Conservation (phyloP, 2,888 invertebrate genomes). For the Thereva unica region DNA sequence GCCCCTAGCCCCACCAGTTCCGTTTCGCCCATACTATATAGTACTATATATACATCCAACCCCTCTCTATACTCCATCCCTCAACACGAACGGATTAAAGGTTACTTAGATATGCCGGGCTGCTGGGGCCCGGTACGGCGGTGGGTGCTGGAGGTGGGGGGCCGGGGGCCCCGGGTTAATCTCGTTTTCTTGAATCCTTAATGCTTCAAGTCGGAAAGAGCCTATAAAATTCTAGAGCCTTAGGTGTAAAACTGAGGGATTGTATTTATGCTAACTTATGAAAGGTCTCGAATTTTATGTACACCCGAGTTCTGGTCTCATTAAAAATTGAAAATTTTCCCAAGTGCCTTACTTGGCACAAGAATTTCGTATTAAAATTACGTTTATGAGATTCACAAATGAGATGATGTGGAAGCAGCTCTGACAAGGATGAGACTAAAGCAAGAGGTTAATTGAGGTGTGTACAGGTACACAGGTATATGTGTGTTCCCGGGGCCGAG, state of each 20-base stretch:
- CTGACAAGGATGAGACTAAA: too few species aligned
- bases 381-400: slow-evolving; percentile 28
- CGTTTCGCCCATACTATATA: neutral
- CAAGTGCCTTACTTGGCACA: slow-evolving; percentile 7
- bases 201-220: slow-evolving; percentile 27
- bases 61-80: too few species aligned
- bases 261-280: slow-evolving; percentile 28
- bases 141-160: slow-evolving; percentile 8
- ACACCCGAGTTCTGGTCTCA: slow-evolving; percentile 13
- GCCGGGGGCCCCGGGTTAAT: slow-evolving; percentile 11
- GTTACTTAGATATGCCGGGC: too few species aligned
- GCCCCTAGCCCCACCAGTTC: neutral
- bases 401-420: slow-evolving; percentile 3
- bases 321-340: slow-evolving; percentile 27
- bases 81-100: too few species aligned
- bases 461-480: too few species aligned
- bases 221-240: slow-evolving; percentile 33
- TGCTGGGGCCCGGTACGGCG: too few species aligned
- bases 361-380: slow-evolving; percentile 29
- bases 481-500: neutral
- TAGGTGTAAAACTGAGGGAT: slow-evolving; percentile 31
- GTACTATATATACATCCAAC: neutral
- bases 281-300: slow-evolving; percentile 23
- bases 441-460: too few species aligned
- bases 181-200: slow-evolving; percentile 33